Percentiles rank a stretch among this genome's conserved stretches.
Conservation (phyloP, 2,888 invertebrate species). For the Philopedon plagiatum region DNA sequence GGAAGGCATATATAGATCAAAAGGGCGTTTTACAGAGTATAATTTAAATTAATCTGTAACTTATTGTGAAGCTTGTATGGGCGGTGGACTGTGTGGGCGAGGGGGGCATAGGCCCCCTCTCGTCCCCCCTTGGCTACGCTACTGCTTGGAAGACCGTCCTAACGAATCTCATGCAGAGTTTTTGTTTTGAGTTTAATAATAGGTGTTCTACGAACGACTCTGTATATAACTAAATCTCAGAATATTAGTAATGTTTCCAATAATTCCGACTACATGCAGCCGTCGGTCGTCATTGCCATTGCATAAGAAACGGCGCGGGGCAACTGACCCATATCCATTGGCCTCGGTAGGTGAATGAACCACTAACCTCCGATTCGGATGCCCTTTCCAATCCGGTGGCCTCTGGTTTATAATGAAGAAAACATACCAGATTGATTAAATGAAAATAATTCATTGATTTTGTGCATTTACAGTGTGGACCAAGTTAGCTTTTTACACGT, state of each 20-base stretch:
- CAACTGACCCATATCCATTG: slow-evolving; percentile 54
- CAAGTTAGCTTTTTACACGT: too few species aligned
- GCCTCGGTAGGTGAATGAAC: slow-evolving; percentile 53
- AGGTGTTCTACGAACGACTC: not conserved
- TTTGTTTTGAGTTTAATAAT: too few species aligned
- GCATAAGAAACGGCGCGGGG: slow-evolving; percentile 42
- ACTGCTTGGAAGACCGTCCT: too few species aligned
- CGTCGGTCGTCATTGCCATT: slow-evolving; percentile 25
- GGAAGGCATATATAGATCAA: too few species aligned
- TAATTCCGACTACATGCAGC: slow-evolving; percentile 26
- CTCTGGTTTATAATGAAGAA: slow-evolving; percentile 20
- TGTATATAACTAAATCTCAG: not conserved
- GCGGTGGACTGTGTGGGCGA: too few species aligned
- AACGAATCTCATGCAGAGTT: too few species aligned
- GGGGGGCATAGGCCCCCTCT: too few species aligned
- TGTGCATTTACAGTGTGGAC: not conserved
- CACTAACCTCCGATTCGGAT: slow-evolving; percentile 46
- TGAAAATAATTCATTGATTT: not conserved
- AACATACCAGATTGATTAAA: not conserved
- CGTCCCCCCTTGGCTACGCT: too few species aligned
- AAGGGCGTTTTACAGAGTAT: too few species aligned
- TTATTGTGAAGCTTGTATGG: too few species aligned
- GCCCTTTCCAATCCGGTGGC: slow-evolving; percentile 50
- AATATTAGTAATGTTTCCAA: slow-evolving; percentile 4
- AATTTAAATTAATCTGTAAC: too few species aligned